phyloP scores from a whole-genome alignment of 2,888 invertebrate genomes.

The Mimumesa dahlbomi region DNA sequence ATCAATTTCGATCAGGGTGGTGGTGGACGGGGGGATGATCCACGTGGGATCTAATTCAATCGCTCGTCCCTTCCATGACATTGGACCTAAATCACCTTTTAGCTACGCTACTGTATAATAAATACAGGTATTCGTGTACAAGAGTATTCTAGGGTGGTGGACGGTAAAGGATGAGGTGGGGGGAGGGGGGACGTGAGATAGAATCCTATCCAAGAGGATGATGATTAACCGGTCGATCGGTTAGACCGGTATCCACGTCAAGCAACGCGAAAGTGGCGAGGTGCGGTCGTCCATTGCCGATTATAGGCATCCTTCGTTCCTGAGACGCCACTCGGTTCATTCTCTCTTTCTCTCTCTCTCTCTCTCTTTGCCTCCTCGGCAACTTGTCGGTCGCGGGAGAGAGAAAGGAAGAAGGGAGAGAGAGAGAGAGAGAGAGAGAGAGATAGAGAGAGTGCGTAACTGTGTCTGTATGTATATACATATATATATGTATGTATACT shows the following conservation, averaged over 20 bases:
- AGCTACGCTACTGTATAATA: constrained; percentile 54
- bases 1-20: too few relatives aligned
- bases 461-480: too few relatives aligned
- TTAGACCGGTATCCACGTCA: constrained; percentile 65
- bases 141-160: too few relatives aligned
- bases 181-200: constrained; percentile 38
- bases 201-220: constrained; percentile 51
- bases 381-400: constrained; percentile 20
- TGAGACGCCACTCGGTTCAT: constrained; percentile 53
- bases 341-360: constrained; percentile 26
- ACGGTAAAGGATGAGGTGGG: too few relatives aligned
- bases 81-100: constrained; percentile 38
- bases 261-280: constrained; percentile 72
- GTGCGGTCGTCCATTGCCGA: constrained; percentile 77
- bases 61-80: background rate
- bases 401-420: constrained; percentile 35
- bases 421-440: constrained; percentile 46
- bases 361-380: constrained; percentile 32
- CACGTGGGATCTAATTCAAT: constrained; percentile 28
- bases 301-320: constrained; percentile 75
- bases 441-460: constrained; percentile 18
- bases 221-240: constrained; percentile 69
- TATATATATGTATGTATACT: too few relatives aligned
- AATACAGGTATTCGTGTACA: constrained; percentile 30
- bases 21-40: too few relatives aligned